Conservation (phyloP, 2,888 invertebrate species). For the Mimumesa dahlbomi region DNA sequence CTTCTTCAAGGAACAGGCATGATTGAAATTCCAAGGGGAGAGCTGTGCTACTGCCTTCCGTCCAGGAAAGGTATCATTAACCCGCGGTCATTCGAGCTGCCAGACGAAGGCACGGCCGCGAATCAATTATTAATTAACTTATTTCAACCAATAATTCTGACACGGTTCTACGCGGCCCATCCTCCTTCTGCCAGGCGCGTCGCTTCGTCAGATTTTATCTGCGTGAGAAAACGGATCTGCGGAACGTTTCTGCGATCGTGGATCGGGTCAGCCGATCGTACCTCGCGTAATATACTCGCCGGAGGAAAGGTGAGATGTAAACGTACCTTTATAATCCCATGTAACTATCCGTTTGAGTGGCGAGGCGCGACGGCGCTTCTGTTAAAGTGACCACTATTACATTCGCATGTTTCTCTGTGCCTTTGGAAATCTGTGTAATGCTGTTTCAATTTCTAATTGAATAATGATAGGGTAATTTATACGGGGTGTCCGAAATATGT, state of each 20-base stretch:
- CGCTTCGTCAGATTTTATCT: constrained; percentile 51
- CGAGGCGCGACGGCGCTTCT: no score
- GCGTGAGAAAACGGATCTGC: constrained; percentile 54
- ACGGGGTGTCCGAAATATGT: no score
- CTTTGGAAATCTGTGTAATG: no score
- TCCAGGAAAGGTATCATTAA: constrained; percentile 28
- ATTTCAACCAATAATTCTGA: constrained; percentile 56
- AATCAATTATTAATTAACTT: constrained; percentile 59
- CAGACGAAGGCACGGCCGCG: constrained; percentile 15
- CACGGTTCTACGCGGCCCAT: constrained; percentile 19
- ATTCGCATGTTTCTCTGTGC: no score
- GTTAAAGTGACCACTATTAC: no score
- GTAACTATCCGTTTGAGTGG: no score
- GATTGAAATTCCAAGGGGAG: constrained; percentile 15
- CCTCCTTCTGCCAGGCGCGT: constrained; percentile 5
- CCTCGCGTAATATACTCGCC: constrained; percentile 20
- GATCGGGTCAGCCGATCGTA: constrained; percentile 17
- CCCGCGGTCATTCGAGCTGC: constrained; percentile 11
- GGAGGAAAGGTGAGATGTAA: constrained; percentile 19
- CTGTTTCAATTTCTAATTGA: no score
- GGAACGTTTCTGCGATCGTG: constrained; percentile 35
- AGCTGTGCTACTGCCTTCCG: constrained; percentile 22
- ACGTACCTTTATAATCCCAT: constrained; percentile 1
- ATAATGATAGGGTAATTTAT: no score
- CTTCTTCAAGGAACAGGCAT: constrained; percentile 7